These are phyloP conservation scores for Lepidostoma basale DNA, from an alignment of 1,140 invertebrate species.

Conservation along the genomic window DNA sequence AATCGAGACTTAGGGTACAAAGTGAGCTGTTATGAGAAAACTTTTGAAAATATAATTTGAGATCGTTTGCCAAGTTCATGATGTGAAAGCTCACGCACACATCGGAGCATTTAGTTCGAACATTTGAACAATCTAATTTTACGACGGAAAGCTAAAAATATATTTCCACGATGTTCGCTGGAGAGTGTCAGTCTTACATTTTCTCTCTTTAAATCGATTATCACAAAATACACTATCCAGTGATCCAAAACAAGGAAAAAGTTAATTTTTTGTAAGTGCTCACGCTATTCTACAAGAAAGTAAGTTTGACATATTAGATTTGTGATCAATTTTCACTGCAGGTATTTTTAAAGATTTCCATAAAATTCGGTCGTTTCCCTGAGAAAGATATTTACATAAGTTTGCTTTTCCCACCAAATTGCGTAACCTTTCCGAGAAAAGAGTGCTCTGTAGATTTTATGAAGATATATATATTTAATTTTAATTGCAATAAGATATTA, in stretches of 20 bases:
- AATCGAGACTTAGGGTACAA: too few relatives aligned
- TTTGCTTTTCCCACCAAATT: not conserved
- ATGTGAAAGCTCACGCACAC: conserved; percentile 3
- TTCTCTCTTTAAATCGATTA: not conserved
- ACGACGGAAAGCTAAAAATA: conserved; percentile 40
- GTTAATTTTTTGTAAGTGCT: not conserved
- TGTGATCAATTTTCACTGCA: too few relatives aligned
- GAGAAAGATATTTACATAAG: not conserved
- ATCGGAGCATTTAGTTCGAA: conserved; percentile 18
- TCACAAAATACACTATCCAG: not conserved
- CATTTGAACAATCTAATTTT: conserved; percentile 44
- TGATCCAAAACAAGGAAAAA: too few relatives aligned
- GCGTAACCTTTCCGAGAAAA: not conserved
- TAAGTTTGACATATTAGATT: too few relatives aligned
- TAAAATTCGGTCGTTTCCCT: not conserved
- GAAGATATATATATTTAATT: not conserved
- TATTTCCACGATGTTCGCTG: conserved; percentile 11
- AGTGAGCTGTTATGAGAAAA: too few relatives aligned
- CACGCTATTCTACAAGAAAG: too few relatives aligned
- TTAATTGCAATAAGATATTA: not conserved
- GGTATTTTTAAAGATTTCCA: too few relatives aligned
- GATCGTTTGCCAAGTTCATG: conserved; percentile 6
- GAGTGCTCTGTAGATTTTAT: not conserved
- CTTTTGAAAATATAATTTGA: not conserved
- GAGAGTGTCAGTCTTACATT: conserved; percentile 5